Percentiles rank a stretch among this genome's conserved stretches.
phyloP scores from a whole-genome alignment of 1,140 invertebrate genomes.

The Bathynomus jamesi region DNA sequence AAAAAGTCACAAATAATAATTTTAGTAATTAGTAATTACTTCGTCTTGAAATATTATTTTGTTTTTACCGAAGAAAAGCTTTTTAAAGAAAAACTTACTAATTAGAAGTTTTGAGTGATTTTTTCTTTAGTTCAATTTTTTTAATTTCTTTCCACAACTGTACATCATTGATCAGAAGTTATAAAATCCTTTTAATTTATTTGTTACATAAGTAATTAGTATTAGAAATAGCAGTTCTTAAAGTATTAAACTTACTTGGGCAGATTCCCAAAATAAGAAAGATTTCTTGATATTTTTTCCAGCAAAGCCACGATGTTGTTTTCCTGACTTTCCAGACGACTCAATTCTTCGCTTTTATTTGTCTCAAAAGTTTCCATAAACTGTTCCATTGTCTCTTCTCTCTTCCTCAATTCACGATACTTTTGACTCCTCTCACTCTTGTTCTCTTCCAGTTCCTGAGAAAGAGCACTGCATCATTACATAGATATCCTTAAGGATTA shows the following conservation, averaged over 20 bases:
- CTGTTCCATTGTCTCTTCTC: constrained; percentile 71
- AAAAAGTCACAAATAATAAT: no score
- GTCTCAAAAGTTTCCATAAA: constrained; percentile 66
- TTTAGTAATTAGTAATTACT: no score
- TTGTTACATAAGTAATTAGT: neutral
- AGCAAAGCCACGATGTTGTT: constrained; percentile 49
- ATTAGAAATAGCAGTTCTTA: neutral
- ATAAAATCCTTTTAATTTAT: neutral
- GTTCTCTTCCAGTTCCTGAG: constrained; percentile 63
- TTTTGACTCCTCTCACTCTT: constrained; percentile 68
- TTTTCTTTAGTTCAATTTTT: neutral
- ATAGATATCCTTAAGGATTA: no score
- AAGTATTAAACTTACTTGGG: constrained; percentile 41
- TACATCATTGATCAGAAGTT: neutral
- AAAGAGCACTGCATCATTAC: no score
- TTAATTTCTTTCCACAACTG: no score
- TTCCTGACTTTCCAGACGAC: constrained; percentile 50
- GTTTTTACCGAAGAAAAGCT: no score
- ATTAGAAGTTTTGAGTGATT: no score
- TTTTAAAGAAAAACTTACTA: no score
- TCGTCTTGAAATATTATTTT: no score
- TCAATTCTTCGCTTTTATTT: constrained; percentile 56
- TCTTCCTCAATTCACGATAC: constrained; percentile 66
- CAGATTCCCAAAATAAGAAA: constrained; percentile 46
- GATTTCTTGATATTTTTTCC: constrained; percentile 49